Percentiles rank a stretch among this genome's conserved stretches.
Conservation (phyloP, 2,888 invertebrate species). For the Drosophila hawaiiensis region DNA sequence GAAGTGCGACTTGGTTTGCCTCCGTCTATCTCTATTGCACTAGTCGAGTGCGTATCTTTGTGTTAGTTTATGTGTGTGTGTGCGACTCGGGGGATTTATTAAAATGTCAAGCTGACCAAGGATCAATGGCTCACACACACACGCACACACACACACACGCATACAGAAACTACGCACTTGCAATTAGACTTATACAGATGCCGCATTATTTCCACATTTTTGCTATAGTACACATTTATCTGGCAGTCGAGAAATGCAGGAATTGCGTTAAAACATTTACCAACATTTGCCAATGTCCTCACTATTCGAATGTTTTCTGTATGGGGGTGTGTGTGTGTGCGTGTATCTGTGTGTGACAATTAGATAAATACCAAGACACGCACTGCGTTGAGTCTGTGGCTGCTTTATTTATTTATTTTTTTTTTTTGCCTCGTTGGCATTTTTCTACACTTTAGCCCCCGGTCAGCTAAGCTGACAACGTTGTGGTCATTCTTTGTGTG, state of each 20-base stretch:
- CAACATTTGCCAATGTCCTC: constrained; percentile 23
- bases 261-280: constrained; percentile 65
- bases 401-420: constrained; percentile 52
- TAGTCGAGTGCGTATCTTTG: not conserved
- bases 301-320: not conserved
- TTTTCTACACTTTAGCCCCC: constrained; percentile 69
- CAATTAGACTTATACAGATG: constrained; percentile 70
- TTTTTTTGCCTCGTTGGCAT: constrained; percentile 70
- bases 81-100: constrained; percentile 67
- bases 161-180: constrained; percentile 30
- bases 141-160: constrained; percentile 25
- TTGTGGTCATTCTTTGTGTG: constrained; percentile 46
- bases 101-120: constrained; percentile 63
- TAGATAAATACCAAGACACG: constrained; percentile 75
- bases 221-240: constrained; percentile 63
- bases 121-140: constrained; percentile 64
- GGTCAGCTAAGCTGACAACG: constrained; percentile 57
- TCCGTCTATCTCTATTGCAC: constrained; percentile 23
- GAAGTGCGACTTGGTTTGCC: constrained; percentile 64
- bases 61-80: constrained; percentile 16
- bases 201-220: constrained; percentile 71
- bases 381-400: constrained; percentile 37
- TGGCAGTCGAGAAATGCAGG: constrained; percentile 57
- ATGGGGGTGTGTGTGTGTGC: constrained; percentile 15
- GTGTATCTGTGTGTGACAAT: constrained; percentile 64